A percentile compares a stretch with the other conserved stretches of the same genome.
Evolutionary conservation across 2,113 vertebrate species (phyloP).

Genomic region (Coreoperca whiteheadi): DNA sequence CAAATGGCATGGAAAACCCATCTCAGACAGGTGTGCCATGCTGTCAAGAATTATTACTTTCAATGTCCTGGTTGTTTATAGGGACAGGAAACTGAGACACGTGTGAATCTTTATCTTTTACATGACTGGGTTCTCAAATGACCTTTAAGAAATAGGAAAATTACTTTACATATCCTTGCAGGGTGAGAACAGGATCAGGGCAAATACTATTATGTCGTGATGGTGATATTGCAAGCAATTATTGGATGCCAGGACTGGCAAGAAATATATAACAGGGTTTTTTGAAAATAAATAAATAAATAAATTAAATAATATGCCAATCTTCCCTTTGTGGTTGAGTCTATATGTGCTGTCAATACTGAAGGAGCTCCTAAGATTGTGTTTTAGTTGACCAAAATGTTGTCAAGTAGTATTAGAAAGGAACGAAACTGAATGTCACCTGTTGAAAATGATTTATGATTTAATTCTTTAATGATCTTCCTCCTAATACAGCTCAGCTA

Average conservation of each 20-base stretch:
- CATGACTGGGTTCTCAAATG: conserved; percentile 48
- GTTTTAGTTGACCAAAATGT: background rate
- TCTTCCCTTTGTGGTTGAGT: background rate
- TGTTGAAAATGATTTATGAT: background rate
- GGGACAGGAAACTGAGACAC: conserved; percentile 29
- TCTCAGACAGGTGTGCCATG: conserved; percentile 44
- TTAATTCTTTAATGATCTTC: background rate
- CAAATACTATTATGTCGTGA: background rate
- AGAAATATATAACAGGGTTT: background rate
- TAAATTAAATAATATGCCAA: conserved; percentile 7
- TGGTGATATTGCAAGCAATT: background rate
- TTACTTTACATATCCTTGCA: conserved; percentile 29
- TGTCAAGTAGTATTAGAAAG: background rate
- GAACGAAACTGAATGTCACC: background rate
- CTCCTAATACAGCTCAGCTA: background rate
- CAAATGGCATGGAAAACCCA: conserved; percentile 62
- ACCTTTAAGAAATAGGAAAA: conserved; percentile 63
- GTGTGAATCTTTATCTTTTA: conserved; percentile 36
- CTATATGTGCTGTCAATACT: background rate
- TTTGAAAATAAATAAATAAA: background rate
- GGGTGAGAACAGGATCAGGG: conserved; percentile 16
- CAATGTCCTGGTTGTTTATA: conserved; percentile 64
- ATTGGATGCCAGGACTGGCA: background rate
- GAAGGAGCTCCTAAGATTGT: background rate
- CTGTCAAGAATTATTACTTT: conserved; percentile 54